phyloP scores from a whole-genome alignment of 2,113 vertebrate species.

The Gnathonemus longibarbis region DNA sequence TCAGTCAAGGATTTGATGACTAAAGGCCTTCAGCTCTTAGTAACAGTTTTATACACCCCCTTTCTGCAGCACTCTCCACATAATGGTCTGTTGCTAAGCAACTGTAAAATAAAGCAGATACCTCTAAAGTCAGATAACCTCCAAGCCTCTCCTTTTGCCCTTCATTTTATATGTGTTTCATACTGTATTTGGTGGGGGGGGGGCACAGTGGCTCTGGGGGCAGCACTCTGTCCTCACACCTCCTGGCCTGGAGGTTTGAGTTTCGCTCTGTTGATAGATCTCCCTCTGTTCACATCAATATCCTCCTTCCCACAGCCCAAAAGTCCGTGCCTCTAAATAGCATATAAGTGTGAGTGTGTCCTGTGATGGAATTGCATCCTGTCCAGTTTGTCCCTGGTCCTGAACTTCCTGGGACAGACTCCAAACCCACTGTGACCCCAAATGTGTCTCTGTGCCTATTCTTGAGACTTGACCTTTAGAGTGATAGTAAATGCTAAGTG shows the following conservation, averaged over 20 bases:
- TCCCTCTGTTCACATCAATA: neutral
- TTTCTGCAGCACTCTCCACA: conserved; percentile 21
- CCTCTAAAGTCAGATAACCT: conserved; percentile 48
- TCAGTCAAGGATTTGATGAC: conserved; percentile 13
- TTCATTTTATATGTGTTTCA: conserved; percentile 24
- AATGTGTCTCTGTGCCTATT: neutral
- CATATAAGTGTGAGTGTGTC: neutral
- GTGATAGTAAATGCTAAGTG: neutral
- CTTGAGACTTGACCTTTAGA: neutral
- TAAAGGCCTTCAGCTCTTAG: conserved; percentile 11
- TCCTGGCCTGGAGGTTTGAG: neutral
- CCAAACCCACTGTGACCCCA: neutral
- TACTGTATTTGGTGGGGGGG: neutral
- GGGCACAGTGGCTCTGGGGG: neutral
- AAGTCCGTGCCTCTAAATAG: neutral
- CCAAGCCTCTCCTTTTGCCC: conserved; percentile 27
- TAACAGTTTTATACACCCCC: neutral
- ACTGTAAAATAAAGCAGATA: conserved; percentile 58
- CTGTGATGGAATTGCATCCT: neutral
- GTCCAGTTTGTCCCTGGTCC: neutral
- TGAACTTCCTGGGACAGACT: neutral
- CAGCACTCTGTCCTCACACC: neutral
- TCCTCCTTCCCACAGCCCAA: neutral
- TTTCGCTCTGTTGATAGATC: neutral
- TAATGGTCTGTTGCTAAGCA: conserved; percentile 62